These are phyloP conservation scores for Dryococelus australis DNA, from an alignment of 2,888 invertebrate species.

Conservation along the genomic window DNA sequence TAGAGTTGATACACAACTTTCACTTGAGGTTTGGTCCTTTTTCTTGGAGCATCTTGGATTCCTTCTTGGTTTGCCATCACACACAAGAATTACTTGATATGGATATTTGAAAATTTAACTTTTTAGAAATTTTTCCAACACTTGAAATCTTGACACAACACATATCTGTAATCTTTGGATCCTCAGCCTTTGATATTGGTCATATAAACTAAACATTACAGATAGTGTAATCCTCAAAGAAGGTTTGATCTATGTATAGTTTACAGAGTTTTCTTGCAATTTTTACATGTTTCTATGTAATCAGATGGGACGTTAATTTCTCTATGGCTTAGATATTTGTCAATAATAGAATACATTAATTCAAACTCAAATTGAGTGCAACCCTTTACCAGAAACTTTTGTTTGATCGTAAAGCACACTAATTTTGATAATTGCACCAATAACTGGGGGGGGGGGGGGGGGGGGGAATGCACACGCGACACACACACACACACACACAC, in stretches of 20 bases:
- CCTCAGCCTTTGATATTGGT: neutral
- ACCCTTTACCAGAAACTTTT: slow-evolving; percentile 3
- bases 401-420: slow-evolving; percentile 2
- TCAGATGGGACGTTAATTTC: neutral
- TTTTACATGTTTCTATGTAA: slow-evolving; percentile 13
- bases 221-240: neutral
- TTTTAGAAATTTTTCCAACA: neutral
- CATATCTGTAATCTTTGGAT: neutral
- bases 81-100: neutral
- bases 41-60: neutral
- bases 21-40: neutral
- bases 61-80: neutral
- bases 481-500: too few relatives aligned
- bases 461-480: too few relatives aligned
- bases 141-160: neutral
- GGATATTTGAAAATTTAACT: neutral
- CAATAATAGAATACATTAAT: too few relatives aligned
- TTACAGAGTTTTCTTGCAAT: neutral
- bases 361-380: neutral
- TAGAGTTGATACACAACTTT: neutral
- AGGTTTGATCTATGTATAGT: neutral
- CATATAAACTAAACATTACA: too few relatives aligned
- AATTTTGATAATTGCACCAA: too few relatives aligned
- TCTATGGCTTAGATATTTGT: neutral
- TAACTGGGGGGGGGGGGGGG: too few relatives aligned